Conservation (phyloP, 1,140 invertebrate species). For the Eupeodes corollae region DNA sequence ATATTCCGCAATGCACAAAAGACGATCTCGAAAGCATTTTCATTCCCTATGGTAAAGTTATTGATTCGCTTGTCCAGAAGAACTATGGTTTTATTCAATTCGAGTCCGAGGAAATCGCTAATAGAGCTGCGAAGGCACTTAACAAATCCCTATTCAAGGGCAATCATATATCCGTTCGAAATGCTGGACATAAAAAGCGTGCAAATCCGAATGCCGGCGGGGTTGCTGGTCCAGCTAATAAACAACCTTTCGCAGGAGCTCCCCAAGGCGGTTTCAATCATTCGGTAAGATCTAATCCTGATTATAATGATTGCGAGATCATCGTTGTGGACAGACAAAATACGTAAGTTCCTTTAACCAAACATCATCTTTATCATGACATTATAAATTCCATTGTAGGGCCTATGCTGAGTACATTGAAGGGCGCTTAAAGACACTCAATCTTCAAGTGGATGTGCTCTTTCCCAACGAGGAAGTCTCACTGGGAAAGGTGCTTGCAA, state of each 20-base stretch:
- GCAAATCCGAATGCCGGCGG: slow-evolving; percentile 12
- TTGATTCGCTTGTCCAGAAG: slow-evolving; percentile 59
- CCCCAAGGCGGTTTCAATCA: slow-evolving; percentile 6
- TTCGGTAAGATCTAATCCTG: slow-evolving; percentile 36
- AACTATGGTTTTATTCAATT: slow-evolving; percentile 82
- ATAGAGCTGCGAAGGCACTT: slow-evolving; percentile 57
- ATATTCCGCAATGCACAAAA: slow-evolving; percentile 49
- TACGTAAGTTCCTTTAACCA: slow-evolving; percentile 66
- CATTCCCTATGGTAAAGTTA: slow-evolving; percentile 55
- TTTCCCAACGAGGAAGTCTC: slow-evolving; percentile 84
- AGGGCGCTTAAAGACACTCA: slow-evolving; percentile 62
- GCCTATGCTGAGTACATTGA: slow-evolving; percentile 86
- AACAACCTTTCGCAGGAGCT: background rate
- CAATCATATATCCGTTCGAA: slow-evolving; percentile 48
- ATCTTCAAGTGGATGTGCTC: slow-evolving; percentile 71
- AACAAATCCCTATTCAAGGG: slow-evolving; percentile 59
- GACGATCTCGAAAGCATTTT: slow-evolving; percentile 65
- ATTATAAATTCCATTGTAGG: slow-evolving; percentile 42
- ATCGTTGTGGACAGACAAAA: slow-evolving; percentile 68
- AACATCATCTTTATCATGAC: no score
- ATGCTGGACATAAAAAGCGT: slow-evolving; percentile 37
- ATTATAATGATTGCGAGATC: slow-evolving; percentile 79
- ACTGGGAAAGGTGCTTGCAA: slow-evolving; percentile 71
- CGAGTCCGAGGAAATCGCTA: slow-evolving; percentile 58
- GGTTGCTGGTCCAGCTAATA: background rate